These are phyloP conservation scores for Macrosteles quadrilineatus DNA, from an alignment of 1,140 invertebrate species.

Conservation along the genomic window DNA sequence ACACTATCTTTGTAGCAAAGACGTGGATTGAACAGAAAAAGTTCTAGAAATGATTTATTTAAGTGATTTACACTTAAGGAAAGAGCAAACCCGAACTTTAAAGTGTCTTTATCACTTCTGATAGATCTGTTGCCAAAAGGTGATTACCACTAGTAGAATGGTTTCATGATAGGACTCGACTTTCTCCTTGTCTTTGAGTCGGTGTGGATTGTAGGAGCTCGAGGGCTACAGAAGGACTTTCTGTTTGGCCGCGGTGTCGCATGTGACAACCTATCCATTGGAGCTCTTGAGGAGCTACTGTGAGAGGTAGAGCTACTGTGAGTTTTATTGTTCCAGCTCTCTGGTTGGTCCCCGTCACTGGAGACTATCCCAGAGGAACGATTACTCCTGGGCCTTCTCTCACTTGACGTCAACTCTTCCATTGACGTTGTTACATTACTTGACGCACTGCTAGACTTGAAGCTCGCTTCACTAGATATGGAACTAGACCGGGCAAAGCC, in stretches of 20 bases:
- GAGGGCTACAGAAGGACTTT: slow-evolving; percentile 36
- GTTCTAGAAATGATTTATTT: not conserved
- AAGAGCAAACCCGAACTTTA: not conserved
- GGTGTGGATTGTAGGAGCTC: slow-evolving; percentile 7
- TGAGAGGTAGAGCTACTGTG: not conserved
- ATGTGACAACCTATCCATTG: slow-evolving; percentile 23
- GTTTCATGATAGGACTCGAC: slow-evolving; percentile 39
- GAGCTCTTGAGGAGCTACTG: slow-evolving; percentile 4
- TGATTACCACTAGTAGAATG: slow-evolving; percentile 30
- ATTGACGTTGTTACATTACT: slow-evolving; percentile 17
- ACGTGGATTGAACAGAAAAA: not conserved
- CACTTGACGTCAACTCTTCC: slow-evolving; percentile 12
- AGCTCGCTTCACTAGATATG: slow-evolving; percentile 23
- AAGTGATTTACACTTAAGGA: not conserved
- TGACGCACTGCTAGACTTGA: slow-evolving; percentile 16
- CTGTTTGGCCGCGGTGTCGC: slow-evolving; percentile 34
- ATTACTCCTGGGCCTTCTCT: slow-evolving; percentile 15
- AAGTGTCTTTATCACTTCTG: no score
- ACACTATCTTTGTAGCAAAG: no score
- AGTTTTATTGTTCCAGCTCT: not conserved
- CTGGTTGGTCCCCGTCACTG: not conserved
- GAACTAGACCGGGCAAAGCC: slow-evolving; percentile 12
- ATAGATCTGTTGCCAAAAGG: no score
- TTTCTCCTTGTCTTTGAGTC: slow-evolving; percentile 36
- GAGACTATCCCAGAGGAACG: slow-evolving; percentile 17